Conservation (phyloP, 2,113 vertebrate species). For the Nanger granti region DNA sequence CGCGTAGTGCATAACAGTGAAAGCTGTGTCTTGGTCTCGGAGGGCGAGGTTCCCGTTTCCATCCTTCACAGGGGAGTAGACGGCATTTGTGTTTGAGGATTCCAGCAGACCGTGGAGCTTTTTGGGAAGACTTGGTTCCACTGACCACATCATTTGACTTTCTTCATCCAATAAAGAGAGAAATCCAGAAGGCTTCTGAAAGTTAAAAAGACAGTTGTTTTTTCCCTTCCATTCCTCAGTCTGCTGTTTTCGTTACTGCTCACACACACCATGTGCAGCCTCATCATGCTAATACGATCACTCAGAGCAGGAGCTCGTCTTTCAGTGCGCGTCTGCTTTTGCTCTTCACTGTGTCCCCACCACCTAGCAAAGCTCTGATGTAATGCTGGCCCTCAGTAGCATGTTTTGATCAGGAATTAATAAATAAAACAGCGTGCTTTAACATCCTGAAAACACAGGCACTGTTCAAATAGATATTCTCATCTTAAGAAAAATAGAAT, state of each 20-base stretch:
- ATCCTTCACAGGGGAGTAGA: constrained; percentile 89
- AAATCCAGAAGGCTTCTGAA: constrained; percentile 92
- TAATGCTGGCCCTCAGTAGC: not conserved
- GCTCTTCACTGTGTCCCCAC: accelerated
- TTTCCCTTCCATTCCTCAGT: not conserved
- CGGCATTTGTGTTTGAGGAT: constrained; percentile 76
- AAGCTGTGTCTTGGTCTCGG: constrained; percentile 86
- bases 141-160: constrained; percentile 84
- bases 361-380: not conserved
- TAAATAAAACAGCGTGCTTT: not conserved
- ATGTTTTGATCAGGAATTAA: not conserved
- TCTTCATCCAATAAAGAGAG: constrained; percentile 92
- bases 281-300: no score
- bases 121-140: constrained; percentile 87
- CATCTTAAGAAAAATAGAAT: not conserved
- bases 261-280: not conserved
- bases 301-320: not conserved
- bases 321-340: not conserved
- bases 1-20: constrained; percentile 91
- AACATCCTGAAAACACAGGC: not conserved
- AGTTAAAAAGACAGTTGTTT: constrained; percentile 23
- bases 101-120: constrained; percentile 88
- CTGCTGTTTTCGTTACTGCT: not conserved
- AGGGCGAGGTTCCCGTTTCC: constrained; percentile 93
- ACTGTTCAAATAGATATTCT: not conserved